Evolutionary conservation across 1,140 invertebrate species (phyloP).

Genomic region (Teleopsis dalmanni): DNA sequence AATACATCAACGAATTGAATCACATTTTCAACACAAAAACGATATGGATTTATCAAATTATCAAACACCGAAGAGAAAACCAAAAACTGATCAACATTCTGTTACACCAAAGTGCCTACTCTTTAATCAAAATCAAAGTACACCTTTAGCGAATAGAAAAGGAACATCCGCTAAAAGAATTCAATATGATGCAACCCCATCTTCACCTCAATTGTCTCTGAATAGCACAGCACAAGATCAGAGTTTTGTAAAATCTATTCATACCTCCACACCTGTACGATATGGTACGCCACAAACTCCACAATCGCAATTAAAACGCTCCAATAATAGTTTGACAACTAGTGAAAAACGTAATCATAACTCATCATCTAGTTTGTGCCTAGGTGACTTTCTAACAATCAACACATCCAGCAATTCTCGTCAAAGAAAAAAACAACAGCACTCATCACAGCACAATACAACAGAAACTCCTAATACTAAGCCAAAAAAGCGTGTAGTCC

Average conservation of each 20-base stretch:
- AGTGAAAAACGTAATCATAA: slow-evolving; percentile 4
- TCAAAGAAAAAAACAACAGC: slow-evolving; percentile 20
- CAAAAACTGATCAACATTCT: background rate
- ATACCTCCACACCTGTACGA: slow-evolving; percentile 7
- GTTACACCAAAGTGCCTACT: background rate
- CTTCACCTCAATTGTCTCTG: no score
- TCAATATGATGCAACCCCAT: no score
- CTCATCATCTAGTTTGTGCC: slow-evolving; percentile 22
- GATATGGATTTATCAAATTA: slow-evolving; percentile 21
- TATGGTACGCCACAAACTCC: no score
- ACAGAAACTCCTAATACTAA: slow-evolving; percentile 13
- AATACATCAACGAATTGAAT: slow-evolving; percentile 27
- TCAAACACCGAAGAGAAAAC: slow-evolving; percentile 17
- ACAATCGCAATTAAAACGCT: no score
- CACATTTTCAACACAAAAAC: slow-evolving; percentile 18
- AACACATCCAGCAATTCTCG: slow-evolving; percentile 13
- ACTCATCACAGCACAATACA: background rate
- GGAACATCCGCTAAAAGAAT: no score
- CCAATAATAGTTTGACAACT: no score
- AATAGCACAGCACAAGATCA: no score
- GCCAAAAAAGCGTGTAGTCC: slow-evolving; percentile 33
- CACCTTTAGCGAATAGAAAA: slow-evolving; percentile 4
- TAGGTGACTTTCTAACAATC: slow-evolving; percentile 28
- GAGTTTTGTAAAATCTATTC: no score
- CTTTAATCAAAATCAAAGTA: background rate